Evolutionary conservation across 2,888 invertebrate genomes (phyloP), one percentile per base, ranked within the genome.

Genomic region (Machimus rusticus): DNA sequence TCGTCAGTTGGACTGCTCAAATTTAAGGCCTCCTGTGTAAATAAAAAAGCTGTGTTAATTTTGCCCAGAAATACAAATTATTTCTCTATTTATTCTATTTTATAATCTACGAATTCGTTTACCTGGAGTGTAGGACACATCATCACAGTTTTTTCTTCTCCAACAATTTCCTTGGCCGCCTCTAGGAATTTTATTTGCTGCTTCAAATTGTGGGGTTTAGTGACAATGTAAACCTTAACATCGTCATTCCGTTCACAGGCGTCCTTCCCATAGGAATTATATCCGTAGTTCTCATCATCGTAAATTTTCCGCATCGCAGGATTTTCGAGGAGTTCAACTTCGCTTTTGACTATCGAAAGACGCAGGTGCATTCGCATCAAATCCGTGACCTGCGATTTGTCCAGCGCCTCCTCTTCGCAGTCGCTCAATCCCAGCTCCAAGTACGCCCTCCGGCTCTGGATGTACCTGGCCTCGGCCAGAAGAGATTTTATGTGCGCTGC

Each of bases 301-400:
- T 91, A 92, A 57, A 94, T 93, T n/a, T 93, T 93, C 84, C 95
- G 92, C 92, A 95, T 93, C 34, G 93, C 91, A 0, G 95, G 94
- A 91, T 95, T 94, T 90, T 95, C 95, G 0, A 95, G 90, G 23
- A 95, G 92, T 88, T 94, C 94, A 89, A 95, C 93, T 89, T 95
- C 94, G 55, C 92, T 93, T 88, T 94, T 94, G 55, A 95, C 95
- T 90, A 94, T 94, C 51, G 93, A 92, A 87, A 95, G 90, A 5
- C 94, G 92, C 46, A 95, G 92, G 89, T 95, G 94, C 0, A 94
- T 91, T 88, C 94, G 93, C 92, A 94, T 93, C 2, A 95, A 90
- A 87, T 92, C 93, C 78, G 94, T 93, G 0, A 94, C 91, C 90
- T 90, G 91, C 88, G 88, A 92, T 90, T 89, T 93, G 90, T 88